A percentile compares a stretch with the other conserved stretches of the same genome.
These are phyloP conservation scores for Nomada fabriciana DNA, from an alignment of 2,888 invertebrate genomes.

Conservation along the genomic window DNA sequence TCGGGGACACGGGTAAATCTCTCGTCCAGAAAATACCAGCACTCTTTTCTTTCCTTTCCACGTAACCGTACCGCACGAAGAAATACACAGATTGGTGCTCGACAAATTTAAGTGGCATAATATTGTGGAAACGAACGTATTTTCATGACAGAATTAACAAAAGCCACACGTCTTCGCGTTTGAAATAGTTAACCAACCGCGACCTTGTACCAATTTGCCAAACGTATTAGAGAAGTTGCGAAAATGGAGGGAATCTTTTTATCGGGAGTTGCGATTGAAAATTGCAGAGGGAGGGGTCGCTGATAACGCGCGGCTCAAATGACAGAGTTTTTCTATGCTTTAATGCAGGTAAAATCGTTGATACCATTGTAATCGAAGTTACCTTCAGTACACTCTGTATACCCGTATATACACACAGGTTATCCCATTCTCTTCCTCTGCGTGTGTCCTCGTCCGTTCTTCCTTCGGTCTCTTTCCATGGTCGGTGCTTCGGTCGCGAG, in stretches of 20 bases:
- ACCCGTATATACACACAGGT: conserved; percentile 63
- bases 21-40: conserved; percentile 51
- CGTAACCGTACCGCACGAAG: not conserved
- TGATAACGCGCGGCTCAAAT: conserved; percentile 34
- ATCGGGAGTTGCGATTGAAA: not conserved
- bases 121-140: not conserved
- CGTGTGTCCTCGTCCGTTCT: conserved; percentile 53
- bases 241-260: not conserved
- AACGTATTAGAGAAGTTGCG: not conserved
- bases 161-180: not conserved
- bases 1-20: conserved; percentile 57
- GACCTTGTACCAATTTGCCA: conserved; percentile 10
- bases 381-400: conserved; percentile 72
- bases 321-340: conserved; percentile 28
- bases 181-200: conserved; percentile 13
- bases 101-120: not conserved
- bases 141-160: not conserved
- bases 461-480: conserved; percentile 67
- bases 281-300: not conserved
- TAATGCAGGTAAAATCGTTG: conserved; percentile 44
- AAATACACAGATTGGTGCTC: not conserved
- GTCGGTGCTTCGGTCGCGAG: conserved; percentile 74
- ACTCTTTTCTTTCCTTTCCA: conserved; percentile 2
- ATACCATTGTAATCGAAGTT: conserved; percentile 70
- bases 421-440: conserved; percentile 60